These are phyloP conservation scores for Mus spretus DNA, from an alignment of 2,797 vertebrate species.

Conservation along the genomic window DNA sequence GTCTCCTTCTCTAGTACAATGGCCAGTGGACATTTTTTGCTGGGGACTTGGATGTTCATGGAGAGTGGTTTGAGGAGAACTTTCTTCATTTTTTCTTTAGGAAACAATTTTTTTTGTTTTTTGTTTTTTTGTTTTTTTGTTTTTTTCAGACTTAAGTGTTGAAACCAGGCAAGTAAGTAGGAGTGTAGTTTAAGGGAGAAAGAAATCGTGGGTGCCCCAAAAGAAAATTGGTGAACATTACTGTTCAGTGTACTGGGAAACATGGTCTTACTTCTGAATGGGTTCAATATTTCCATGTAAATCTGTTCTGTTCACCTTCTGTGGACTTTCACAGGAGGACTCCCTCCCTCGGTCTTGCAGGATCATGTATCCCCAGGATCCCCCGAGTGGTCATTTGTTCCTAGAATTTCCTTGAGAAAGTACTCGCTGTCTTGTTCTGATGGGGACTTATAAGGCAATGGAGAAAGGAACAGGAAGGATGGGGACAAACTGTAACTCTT, in stretches of 20 bases:
- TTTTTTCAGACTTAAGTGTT: conserved; percentile 16
- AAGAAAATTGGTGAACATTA: neutral
- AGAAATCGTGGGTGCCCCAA: neutral
- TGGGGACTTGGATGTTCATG: neutral
- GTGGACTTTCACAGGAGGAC: conserved; percentile 53
- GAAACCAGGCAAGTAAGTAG: neutral
- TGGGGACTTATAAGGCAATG: neutral
- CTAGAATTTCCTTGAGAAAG: conserved; percentile 66
- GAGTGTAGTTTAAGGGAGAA: neutral
- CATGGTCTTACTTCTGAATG: neutral
- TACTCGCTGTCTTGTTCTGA: conserved; percentile 54
- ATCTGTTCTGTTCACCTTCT: conserved; percentile 33
- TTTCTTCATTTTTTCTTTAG: neutral
- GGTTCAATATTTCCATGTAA: neutral
- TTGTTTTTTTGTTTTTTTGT: no score
- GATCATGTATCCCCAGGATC: conserved; percentile 35
- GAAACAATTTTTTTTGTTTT: neutral
- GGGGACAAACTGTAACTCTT: conserved; percentile 62
- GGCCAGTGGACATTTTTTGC: neutral
- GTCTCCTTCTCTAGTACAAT: neutral
- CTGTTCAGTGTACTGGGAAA: conserved; percentile 3
- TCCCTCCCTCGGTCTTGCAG: conserved; percentile 43
- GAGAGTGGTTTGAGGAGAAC: neutral
- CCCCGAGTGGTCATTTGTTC: conserved; percentile 49
- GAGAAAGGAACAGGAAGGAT: neutral